These are phyloP conservation scores for Narcine bancroftii DNA, from an alignment of 2,113 vertebrate species.

Conservation along the genomic window DNA sequence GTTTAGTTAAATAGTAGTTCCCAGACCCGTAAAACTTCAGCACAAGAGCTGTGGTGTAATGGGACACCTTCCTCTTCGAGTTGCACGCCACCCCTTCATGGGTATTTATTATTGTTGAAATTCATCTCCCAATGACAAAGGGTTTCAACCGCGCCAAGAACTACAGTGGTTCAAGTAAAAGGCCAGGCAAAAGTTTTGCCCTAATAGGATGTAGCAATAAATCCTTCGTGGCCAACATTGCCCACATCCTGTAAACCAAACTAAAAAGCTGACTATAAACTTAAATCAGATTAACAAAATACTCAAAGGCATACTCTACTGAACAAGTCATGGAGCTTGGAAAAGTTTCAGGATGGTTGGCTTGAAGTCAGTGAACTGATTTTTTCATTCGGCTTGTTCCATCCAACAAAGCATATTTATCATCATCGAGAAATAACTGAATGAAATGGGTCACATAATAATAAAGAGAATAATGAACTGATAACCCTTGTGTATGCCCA, in stretches of 20 bases:
- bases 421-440: neutral
- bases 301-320: neutral
- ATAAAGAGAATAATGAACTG: neutral
- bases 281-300: neutral
- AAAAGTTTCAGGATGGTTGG: neutral
- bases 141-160: neutral
- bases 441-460: neutral
- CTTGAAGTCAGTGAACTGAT: neutral
- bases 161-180: too few species aligned
- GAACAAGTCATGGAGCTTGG: neutral
- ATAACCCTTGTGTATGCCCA: neutral
- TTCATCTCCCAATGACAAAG: neutral
- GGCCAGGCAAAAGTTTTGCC: neutral
- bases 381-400: neutral
- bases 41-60: neutral
- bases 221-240: neutral
- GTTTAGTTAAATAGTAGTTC: neutral
- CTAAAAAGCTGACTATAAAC: neutral
- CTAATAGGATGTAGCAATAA: neutral
- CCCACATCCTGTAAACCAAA: neutral
- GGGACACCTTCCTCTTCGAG: neutral
- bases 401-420: neutral
- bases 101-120: neutral
- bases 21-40: neutral
- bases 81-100: neutral